Evolutionary conservation across 2,888 invertebrate genomes (phyloP).

Genomic region (Diarsia brunnea): DNA sequence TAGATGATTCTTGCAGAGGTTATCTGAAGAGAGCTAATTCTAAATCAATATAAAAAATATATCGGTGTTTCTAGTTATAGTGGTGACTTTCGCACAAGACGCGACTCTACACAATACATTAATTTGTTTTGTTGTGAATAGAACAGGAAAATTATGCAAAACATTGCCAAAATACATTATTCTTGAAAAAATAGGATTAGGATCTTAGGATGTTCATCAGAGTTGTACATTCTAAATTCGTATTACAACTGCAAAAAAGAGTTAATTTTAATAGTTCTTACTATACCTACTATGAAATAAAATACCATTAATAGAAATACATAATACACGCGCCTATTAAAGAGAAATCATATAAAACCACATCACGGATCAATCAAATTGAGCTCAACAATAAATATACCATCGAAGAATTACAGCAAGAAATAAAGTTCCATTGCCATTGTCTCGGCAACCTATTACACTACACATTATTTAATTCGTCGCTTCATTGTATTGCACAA

Average conservation of each 20-base stretch:
- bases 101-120: not conserved
- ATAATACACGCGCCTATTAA: not conserved
- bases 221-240: not conserved
- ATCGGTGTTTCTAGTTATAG: not conserved
- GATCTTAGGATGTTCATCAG: not conserved
- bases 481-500: slow-evolving; percentile 55
- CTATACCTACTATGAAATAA: not conserved
- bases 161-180: not conserved
- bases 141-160: not conserved
- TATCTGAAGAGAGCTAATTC: not conserved
- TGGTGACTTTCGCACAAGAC: not conserved
- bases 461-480: slow-evolving; percentile 54
- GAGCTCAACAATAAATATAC: slow-evolving; percentile 26
- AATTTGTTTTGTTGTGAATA: not conserved
- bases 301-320: not conserved
- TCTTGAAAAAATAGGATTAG: no score
- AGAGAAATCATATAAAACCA: slow-evolving; percentile 18
- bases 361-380: slow-evolving; percentile 25
- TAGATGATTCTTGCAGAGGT: not conserved
- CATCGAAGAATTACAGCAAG: not conserved
- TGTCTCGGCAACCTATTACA: slow-evolving; percentile 43
- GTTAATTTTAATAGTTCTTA: no score
- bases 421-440: slow-evolving; percentile 35
- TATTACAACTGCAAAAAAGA: not conserved
- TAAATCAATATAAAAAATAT: not conserved